Base-by-base conservation (phyloP, 1,140 invertebrate species). In the Radopholus similis region DNA sequence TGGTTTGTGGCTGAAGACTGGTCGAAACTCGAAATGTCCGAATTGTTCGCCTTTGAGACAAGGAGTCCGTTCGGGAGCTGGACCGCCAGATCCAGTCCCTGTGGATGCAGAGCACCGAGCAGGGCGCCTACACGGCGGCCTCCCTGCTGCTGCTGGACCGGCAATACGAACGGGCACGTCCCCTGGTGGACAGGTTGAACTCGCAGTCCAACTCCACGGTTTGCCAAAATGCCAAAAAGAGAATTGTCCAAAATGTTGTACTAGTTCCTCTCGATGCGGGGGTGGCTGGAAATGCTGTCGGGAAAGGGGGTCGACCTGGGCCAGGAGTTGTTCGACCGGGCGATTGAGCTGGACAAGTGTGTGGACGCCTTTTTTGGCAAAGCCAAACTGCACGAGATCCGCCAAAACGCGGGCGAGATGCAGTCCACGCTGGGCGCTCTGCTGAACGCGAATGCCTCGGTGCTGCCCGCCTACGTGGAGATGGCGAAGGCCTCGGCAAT, bases 381-480 rank as follows among this genome's bases (percentile, higher is more conserved):
- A 59, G 75, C 75, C 21, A 62, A 69, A 37, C 9, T 78, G 5
- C 63, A 74, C 44, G 55, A 78, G 40, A 64, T 37, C 21, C 76
- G 74, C n/a, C 68, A 77, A 53, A 59, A 74, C 21, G 13, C 44
- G 4, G 35, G 21, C n/a, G 64, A 71, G 51, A 77, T 74, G 74
- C 51, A 74, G 18, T 8, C 21, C 9, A 53, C 40, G 1, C 47
- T 77, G 11, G 58, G 57, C 21, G 4, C 53, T 2, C 37, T 77
- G 40, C 37, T 73, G 13, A 47, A 40, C 23, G 38, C 15, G 18
- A 54, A 76, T 72, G 53, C 72, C 2, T 51, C 73, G 15, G n/a
- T 77, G n/a, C 40, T 75, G 11, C 55, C 73, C n/a, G 73, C 51
- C 15, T 69, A 75, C 35, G 62, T 75, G 38, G 76, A 75, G 28